These are phyloP conservation scores for Caenorhabditis auriculariae DNA, from an alignment of 2,888 invertebrate species.

Conservation along the genomic window DNA sequence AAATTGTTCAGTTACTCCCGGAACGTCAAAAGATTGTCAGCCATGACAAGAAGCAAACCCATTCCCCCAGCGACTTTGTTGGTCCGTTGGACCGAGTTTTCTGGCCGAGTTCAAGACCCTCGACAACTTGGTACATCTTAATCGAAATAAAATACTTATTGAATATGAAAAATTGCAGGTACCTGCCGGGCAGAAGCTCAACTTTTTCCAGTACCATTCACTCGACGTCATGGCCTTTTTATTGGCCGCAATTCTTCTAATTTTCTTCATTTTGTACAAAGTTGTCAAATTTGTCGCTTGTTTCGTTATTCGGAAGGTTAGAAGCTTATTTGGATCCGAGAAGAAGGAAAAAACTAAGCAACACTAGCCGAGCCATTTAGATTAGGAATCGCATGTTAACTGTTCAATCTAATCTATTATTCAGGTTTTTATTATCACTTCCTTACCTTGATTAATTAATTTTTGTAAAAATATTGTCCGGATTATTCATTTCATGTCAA, in stretches of 20 bases:
- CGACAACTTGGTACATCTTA: constrained; percentile 36
- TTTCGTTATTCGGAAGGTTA: too few species aligned
- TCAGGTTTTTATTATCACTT: too few species aligned
- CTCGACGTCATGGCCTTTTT: constrained; percentile 42
- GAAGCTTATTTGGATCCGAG: too few species aligned
- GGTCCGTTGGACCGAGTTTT: constrained; percentile 46
- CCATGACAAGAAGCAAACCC: constrained; percentile 46
- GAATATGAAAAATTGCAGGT: not conserved
- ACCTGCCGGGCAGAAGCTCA: constrained; percentile 41
- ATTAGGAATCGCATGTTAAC: too few species aligned
- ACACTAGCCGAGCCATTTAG: too few species aligned
- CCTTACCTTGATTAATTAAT: too few species aligned
- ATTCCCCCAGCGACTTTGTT: constrained; percentile 40
- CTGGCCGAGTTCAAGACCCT: constrained; percentile 44
- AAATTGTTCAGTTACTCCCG: constrained; percentile 23
- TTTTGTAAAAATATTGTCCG: too few species aligned
- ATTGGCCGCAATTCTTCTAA: constrained; percentile 10
- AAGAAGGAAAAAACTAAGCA: too few species aligned
- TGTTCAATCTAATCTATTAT: too few species aligned
- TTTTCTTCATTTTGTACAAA: constrained; percentile 20
- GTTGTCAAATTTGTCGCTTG: constrained; percentile 5
- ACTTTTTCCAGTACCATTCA: constrained; percentile 43
- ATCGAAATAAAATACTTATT: too few species aligned
- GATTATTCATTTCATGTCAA: too few species aligned
- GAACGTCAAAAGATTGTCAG: constrained; percentile 29